Conservation (phyloP, 2,113 vertebrate species). For the Paramormyrops kingsleyae region DNA sequence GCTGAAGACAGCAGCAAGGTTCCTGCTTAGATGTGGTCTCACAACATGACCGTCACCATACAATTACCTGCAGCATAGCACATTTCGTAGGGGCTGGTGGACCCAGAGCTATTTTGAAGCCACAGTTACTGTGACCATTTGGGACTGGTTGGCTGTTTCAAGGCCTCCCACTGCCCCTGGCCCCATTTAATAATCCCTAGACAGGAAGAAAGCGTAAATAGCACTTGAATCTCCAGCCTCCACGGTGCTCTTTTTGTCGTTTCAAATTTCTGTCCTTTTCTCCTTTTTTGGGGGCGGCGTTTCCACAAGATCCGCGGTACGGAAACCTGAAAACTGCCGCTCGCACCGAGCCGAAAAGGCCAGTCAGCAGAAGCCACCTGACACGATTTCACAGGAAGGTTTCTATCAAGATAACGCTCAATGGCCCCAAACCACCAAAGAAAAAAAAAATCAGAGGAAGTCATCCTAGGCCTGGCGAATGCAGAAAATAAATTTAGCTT, state of each 20-base stretch:
- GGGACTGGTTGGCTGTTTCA: neutral
- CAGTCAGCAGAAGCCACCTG: neutral
- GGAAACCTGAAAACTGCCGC: neutral
- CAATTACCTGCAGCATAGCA: neutral
- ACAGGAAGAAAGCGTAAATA: neutral
- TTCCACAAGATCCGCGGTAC: neutral
- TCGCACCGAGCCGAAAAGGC: neutral
- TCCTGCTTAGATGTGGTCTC: neutral
- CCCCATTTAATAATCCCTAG: neutral
- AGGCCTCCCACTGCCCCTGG: neutral
- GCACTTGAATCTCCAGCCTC: neutral
- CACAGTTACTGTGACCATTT: neutral
- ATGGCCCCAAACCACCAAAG: neutral
- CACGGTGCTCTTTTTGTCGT: neutral
- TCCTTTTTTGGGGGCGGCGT: neutral
- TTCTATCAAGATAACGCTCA: neutral
- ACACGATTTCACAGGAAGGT: neutral
- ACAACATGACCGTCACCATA: neutral
- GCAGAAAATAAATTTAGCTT: conserved; percentile 4
- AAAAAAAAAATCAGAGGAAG: neutral
- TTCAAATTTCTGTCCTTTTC: neutral
- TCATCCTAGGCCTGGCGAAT: neutral
- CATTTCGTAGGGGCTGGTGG: neutral
- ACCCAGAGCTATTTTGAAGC: neutral
- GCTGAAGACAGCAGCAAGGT: neutral